Evolutionary conservation across 2,888 invertebrate species (phyloP), one percentile per base, ranked within the genome.

Genomic region (Diplazon laetatorius): DNA sequence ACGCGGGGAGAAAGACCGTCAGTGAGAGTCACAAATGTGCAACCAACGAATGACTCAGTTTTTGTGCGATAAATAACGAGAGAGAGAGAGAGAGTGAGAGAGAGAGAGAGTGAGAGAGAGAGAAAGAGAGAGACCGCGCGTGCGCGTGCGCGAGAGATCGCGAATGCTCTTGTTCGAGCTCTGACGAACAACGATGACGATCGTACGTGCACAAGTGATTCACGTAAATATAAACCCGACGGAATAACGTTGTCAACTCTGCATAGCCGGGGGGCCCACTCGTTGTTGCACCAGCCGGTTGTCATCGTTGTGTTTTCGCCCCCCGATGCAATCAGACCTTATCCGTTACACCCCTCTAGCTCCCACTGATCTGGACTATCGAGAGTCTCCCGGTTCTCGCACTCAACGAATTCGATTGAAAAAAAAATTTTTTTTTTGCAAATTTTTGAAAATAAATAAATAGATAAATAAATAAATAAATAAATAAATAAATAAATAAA

Each of bases 31-130:
- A 73, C 20, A 46, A 78, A 60, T 52, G 57, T 39, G 65, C 65
- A 70, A 75, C 70, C 70, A 66, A 52, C 44, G 70, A 63, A 83
- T 87, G 87, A 87, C 81, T 87, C 87, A 87, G 83, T 82, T 84
- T 76, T 70, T 72, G n/a, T n/a, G 75, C 76, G 87, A 87, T 87
- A 87, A 87, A 87, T 48, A 65, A 14, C 57, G 14, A 44, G 14
- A 42, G n/a, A 30, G 2, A 12, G 57, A 20, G 62, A 66, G 72
- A 76, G 59, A 35, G 42, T n/a, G 35, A 8, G 62, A 59, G 44
- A 59, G 78, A 78, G 60, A 48, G 37, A 44, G 35, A 73, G n/a
- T n/a, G n/a, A 65, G 20, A 42, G 14, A 44, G n/a, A 39, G 10
- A 22, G 3, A n/a, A 48, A 20, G 62, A 65, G 72, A 76, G 62